Conservation (phyloP, 2,888 invertebrate species). For the Tethea ocularis region DNA sequence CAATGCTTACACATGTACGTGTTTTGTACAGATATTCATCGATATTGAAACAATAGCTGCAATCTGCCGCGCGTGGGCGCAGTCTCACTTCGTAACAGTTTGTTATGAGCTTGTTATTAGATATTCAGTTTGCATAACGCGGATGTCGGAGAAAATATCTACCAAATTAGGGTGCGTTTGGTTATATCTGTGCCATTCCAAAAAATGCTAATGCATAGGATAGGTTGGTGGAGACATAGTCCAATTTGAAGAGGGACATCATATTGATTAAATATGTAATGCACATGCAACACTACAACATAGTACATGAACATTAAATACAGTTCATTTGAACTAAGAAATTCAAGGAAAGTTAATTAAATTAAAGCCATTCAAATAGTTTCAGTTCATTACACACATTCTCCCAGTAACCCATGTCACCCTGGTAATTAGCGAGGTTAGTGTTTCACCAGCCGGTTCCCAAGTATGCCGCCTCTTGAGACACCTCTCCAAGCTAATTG, state of each 20-base stretch:
- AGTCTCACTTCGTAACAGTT: slow-evolving; percentile 27
- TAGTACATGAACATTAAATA: not conserved
- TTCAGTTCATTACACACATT: slow-evolving; percentile 23
- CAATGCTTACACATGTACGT: not conserved
- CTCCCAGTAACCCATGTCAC: slow-evolving; percentile 39
- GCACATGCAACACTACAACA: not conserved
- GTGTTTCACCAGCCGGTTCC: slow-evolving; percentile 28
- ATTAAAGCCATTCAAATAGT: slow-evolving; percentile 12
- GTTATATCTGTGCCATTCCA: not conserved
- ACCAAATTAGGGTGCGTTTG: not conserved
- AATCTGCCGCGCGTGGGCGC: slow-evolving; percentile 31
- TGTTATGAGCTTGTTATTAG: slow-evolving; percentile 15
- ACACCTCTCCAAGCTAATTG: slow-evolving; percentile 41
- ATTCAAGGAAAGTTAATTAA: not conserved
- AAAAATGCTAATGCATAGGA: not conserved
- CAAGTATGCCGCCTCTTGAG: slow-evolving; percentile 29
- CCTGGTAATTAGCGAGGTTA: slow-evolving; percentile 45
- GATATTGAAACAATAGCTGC: slow-evolving; percentile 29
- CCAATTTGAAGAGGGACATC: not conserved
- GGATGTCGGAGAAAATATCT: slow-evolving; percentile 6
- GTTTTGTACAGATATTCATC: slow-evolving; percentile 31
- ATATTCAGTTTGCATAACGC: slow-evolving; percentile 7
- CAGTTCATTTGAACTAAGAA: not conserved
- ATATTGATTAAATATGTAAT: not conserved
- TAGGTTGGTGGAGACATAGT: not conserved